phyloP scores from a whole-genome alignment of 2,888 invertebrate genomes.

The Tetanocera ferruginea region DNA sequence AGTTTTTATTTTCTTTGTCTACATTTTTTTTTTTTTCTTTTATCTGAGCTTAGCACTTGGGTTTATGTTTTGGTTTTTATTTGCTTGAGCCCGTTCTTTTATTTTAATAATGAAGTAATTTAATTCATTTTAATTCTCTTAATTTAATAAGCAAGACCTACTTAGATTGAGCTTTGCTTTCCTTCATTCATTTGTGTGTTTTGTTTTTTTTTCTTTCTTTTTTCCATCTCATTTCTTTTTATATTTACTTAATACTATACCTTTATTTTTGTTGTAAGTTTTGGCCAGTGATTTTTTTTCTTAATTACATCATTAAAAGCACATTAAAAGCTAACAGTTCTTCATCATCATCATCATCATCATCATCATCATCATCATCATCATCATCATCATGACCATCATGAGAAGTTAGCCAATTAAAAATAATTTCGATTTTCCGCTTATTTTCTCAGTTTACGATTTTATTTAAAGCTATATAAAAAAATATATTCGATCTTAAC shows the following conservation, averaged over 20 bases:
- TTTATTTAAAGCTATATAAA: not conserved
- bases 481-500: not conserved
- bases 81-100: too few relatives aligned
- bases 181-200: not conserved
- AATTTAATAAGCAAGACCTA: slow-evolving; percentile 27
- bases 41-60: too few relatives aligned
- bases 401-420: slow-evolving; percentile 31
- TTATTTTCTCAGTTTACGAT: slow-evolving; percentile 19
- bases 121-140: not conserved
- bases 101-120: slow-evolving; percentile 9
- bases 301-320: slow-evolving; percentile 39
- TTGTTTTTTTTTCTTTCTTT: not conserved
- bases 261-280: not conserved
- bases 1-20: too few relatives aligned
- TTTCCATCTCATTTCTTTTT: not conserved
- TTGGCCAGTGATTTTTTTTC: slow-evolving; percentile 2
- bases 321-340: slow-evolving; percentile 33
- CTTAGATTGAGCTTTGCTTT: not conserved
- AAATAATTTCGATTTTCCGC: slow-evolving; percentile 31
- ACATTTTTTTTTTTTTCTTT: too few relatives aligned
- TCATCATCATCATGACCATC: not conserved
- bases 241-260: not conserved
- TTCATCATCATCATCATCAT: not conserved
- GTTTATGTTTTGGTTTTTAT: too few relatives aligned
- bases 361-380: not conserved